Base-by-base conservation (phyloP, 2,888 invertebrate species). In the Phytoseiulus persimilis region DNA sequence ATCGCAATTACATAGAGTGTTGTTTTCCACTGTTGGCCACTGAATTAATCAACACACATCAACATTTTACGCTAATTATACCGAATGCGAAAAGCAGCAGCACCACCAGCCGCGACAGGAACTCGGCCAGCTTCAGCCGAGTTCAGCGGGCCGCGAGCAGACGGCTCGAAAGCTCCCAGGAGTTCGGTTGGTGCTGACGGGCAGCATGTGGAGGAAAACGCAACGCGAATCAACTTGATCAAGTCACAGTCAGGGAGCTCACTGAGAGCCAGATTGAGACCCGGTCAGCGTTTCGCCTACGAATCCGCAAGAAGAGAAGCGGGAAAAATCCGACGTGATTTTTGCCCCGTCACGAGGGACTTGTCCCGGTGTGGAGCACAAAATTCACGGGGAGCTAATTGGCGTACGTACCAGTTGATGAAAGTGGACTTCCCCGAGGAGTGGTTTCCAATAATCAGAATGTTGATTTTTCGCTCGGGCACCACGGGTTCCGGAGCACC, bases 361-460 rank as follows among this genome's bases (percentile, higher is more conserved):
- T 65, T 18, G 23, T 65, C 65, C 18, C 2, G 11, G 65, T 2
- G 18, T n/a, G 18, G 65, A 65, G 65, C 2, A 65, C 5, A 28
- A 65, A 23, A 65, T 65, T 65, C 9, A 23, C 1, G 65, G 65
- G 65, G 18, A 65, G 23, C 65, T 65, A 65, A 65, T 65, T 65
- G 65, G 65, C 65, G 65, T 65, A 91, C 93, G 92, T 92, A 94
- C 94, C 94, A 94, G 91, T 94, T 94, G 90, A 94, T 94, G 91
- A 94, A 94, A 32, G 94, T 94, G 90, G 94, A 94, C 92, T 94
- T 94, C 5, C 94, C 94, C 83, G 94, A 94, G 3, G 94, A 94
- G 91, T 94, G 94, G 91, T 94, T 94, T 14, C 94, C 94, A 90
- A 94, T 93, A 23, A 94, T 92, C 83, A 94, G 92, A 23, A 94